Evolutionary conservation across 2,113 vertebrate genomes (phyloP).

Genomic region (Saguinus imperator): DNA sequence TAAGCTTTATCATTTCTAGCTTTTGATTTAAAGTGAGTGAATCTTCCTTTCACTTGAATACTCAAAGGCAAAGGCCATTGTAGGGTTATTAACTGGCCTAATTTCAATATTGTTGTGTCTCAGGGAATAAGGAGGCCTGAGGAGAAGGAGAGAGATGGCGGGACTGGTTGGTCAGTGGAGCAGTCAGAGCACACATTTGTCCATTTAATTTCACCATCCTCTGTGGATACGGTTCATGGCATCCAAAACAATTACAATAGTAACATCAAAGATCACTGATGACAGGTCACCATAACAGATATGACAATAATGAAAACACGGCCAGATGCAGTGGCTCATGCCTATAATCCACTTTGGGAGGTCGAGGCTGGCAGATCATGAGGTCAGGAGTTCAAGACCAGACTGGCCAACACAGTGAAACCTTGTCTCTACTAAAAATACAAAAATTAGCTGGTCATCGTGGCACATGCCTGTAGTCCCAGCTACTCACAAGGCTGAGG

Average conservation of each 20-base stretch:
- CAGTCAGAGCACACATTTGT: neutral
- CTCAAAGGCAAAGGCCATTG: neutral
- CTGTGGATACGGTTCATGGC: neutral
- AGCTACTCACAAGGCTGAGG: too few relatives aligned
- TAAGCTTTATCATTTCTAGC: neutral
- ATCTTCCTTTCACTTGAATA: neutral
- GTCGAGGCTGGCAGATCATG: too few relatives aligned
- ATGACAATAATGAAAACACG: neutral
- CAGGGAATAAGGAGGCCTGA: neutral
- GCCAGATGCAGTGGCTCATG: too few relatives aligned
- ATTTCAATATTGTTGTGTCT: neutral
- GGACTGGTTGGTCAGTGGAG: neutral
- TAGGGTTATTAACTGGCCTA: neutral
- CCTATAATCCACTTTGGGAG: too few relatives aligned
- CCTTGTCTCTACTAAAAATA: too few relatives aligned
- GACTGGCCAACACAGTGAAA: too few relatives aligned
- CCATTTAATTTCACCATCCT: neutral
- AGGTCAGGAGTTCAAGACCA: too few relatives aligned
- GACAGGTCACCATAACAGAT: neutral
- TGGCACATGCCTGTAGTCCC: too few relatives aligned
- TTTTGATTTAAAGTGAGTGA: neutral
- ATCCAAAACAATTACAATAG: neutral
- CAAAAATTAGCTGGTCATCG: too few relatives aligned
- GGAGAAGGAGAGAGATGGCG: neutral
- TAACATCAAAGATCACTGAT: neutral